Base-by-base conservation (phyloP, 2,113 vertebrate genomes). In the Thryonomys swinderianus region DNA sequence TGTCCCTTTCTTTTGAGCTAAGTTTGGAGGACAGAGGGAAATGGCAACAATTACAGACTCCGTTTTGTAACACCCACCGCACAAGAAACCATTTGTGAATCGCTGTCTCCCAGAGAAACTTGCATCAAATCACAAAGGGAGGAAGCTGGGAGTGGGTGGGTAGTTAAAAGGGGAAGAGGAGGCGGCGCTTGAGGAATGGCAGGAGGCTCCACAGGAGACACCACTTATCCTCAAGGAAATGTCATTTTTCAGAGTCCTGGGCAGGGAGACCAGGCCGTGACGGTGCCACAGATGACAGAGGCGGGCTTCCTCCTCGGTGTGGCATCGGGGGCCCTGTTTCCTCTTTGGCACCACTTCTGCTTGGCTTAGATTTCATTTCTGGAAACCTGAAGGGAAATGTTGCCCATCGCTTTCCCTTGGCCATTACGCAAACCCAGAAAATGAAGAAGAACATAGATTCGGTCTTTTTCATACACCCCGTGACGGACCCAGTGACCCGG, bases 351-450 rank as follows among this genome's bases (percentile, higher is more conserved):
- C n/a, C 27, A 32, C 5, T 1, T 73, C 66, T 83, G 16, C 30
- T 40, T 55, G 14, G 30, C 23, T 80, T 90, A 4, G 13, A 40
- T 17, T 86, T 76, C 66, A 13, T 61, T 61, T 25, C 17, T 34
- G 57, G 51, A 85, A 86, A 57, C 0, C 7, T 13, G 74, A 20
- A 40, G 11, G 30, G 55, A 80, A 73, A 73, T 0, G 51, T 73
- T 88, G 61, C 78, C 71, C 51, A 40, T 16, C 66, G 25, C 1
- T 53, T 88, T 88, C 61, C 45, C 61, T 37, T 61, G 12, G 30
- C 80, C 51, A 23, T 23, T 91, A 59, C 37, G n/a, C 3, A 91
- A 95, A 88, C 10, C 55, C 27, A 42, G 62, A 62, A 66, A 62
- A 34, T 18, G 71, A 88, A 23, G 6, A 64, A 21, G 55, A 42